A percentile compares a stretch with the other conserved stretches of the same genome.
phyloP scores from a whole-genome alignment of 2,113 vertebrate species.

The Irena cyanogastra region DNA sequence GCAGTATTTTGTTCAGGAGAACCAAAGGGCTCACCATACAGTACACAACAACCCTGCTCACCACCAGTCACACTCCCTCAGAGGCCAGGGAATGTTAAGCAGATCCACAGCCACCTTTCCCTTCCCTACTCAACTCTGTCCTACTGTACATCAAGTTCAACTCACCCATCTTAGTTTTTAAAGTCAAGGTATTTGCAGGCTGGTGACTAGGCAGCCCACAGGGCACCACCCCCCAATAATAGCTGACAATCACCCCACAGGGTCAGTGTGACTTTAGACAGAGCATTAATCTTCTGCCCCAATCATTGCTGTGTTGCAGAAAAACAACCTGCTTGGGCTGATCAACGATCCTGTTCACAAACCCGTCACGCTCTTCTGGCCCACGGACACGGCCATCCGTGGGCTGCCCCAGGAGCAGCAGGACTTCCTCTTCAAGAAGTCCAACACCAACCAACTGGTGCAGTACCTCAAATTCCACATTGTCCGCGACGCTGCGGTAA shows the following conservation, averaged over 20 bases:
- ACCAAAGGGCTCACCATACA: neutral
- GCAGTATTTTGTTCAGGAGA: neutral
- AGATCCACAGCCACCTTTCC: neutral
- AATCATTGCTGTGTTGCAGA: conserved; percentile 69
- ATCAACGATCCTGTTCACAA: conserved; percentile 75
- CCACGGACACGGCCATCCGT: conserved; percentile 78
- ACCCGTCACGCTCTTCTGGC: conserved; percentile 87
- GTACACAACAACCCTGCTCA: neutral
- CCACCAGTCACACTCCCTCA: neutral
- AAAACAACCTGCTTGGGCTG: conserved; percentile 74
- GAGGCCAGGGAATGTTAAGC: neutral
- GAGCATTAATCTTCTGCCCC: neutral
- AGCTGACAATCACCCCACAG: neutral
- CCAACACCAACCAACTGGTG: conserved; percentile 77
- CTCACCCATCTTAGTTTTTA: neutral
- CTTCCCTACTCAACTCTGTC: neutral
- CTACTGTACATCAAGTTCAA: neutral
- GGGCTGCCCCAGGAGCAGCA: conserved; percentile 78
- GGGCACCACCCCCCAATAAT: neutral
- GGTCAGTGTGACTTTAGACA: neutral
- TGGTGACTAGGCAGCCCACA: neutral
- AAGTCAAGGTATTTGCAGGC: neutral
- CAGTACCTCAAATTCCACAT: conserved; percentile 89
- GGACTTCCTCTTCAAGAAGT: conserved; percentile 80
- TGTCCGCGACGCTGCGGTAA: conserved; percentile 78